A percentile compares a stretch with the other conserved stretches of the same genome.
These are phyloP conservation scores for Bursaphelenchus okinawaensis DNA, from an alignment of 2,888 invertebrate genomes.

Conservation along the genomic window DNA sequence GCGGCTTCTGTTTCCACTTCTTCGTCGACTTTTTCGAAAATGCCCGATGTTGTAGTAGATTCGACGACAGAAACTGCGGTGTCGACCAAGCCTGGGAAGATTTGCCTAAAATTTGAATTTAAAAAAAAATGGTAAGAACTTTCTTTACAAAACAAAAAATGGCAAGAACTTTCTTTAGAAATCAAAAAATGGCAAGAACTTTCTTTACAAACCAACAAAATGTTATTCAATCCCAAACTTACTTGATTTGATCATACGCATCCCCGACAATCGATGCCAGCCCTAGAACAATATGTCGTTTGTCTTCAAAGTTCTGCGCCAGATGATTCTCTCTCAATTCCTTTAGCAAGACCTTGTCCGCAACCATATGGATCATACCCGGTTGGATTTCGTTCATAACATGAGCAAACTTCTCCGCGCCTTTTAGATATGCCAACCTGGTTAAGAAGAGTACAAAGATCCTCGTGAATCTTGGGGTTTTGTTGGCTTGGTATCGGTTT, in stretches of 20 bases:
- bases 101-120: constrained; percentile 1
- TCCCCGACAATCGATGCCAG: constrained; percentile 78
- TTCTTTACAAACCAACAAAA: neutral
- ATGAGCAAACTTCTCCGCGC: constrained; percentile 71
- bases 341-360: constrained; percentile 72
- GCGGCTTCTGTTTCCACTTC: constrained; percentile 36
- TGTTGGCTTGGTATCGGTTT: constrained; percentile 81
- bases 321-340: constrained; percentile 71
- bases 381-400: constrained; percentile 61
- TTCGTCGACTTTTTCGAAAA: constrained; percentile 43
- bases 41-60: constrained; percentile 14
- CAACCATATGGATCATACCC: constrained; percentile 87
- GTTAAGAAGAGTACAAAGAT: constrained; percentile 82
- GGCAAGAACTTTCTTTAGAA: neutral
- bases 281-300: constrained; percentile 85
- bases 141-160: neutral
- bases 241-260: constrained; percentile 4
- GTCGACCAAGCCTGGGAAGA: constrained; percentile 15
- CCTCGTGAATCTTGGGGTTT: constrained; percentile 89
- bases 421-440: constrained; percentile 76
- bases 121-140: too few relatives aligned
- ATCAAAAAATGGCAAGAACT: neutral
- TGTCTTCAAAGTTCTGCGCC: constrained; percentile 74
- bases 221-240: too few relatives aligned
- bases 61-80: constrained; percentile 18